These are phyloP conservation scores for Poicephalus meyeri DNA, from an alignment of 2,113 vertebrate genomes.

Conservation along the genomic window DNA sequence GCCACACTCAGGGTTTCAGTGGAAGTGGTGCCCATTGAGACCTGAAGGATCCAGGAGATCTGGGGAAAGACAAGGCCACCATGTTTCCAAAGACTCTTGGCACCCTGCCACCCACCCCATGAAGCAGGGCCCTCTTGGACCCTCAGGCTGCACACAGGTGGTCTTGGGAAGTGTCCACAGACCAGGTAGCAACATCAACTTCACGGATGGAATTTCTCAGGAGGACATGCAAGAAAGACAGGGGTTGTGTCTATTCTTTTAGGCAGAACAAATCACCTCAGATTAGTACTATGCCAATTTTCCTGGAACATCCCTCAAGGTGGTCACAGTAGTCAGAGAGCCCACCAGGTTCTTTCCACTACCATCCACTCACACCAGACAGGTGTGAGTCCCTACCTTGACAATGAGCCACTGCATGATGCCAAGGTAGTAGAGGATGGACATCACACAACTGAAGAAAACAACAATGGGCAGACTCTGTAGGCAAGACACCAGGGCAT, in stretches of 20 bases:
- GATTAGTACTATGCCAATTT: background rate
- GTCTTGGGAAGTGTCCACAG: background rate
- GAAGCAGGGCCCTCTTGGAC: background rate
- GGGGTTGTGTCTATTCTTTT: background rate
- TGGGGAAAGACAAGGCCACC: slow-evolving; percentile 27
- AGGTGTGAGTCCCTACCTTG: slow-evolving; percentile 78
- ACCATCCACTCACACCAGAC: too few species aligned
- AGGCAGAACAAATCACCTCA: background rate
- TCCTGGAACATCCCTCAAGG: background rate
- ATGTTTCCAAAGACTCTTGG: background rate
- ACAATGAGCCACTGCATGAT: slow-evolving; percentile 91
- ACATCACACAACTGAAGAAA: slow-evolving; percentile 96
- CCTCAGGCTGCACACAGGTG: background rate
- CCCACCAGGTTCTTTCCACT: background rate
- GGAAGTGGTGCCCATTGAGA: slow-evolving; percentile 90
- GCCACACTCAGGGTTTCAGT: slow-evolving; percentile 93
- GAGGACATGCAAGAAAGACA: background rate
- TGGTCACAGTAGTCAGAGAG: background rate
- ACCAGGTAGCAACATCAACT: background rate
- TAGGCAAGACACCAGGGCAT: background rate
- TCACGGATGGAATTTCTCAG: background rate
- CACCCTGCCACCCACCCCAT: background rate
- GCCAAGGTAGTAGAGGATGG: slow-evolving; percentile 90
- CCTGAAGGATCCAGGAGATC: slow-evolving; percentile 93
- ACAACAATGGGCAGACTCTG: slow-evolving; percentile 89